Conservation (phyloP, 1,140 invertebrate species). For the Cotesia vestalis region DNA sequence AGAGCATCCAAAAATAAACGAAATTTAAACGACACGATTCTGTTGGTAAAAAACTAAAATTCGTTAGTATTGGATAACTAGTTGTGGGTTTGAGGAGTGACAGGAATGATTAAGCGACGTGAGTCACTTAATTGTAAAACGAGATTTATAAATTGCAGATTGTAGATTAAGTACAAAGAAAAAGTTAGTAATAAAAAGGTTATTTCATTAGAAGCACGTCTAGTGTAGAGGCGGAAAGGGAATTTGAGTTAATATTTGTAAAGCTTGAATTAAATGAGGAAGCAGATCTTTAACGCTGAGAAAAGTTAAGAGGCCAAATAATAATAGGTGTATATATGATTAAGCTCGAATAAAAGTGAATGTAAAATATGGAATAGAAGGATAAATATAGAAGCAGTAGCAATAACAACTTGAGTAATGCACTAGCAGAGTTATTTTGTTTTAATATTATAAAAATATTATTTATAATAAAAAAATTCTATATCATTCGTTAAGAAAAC, state of each 20-base stretch:
- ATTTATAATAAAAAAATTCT: background rate
- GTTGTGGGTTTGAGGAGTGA: slow-evolving; percentile 27
- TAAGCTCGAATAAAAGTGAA: background rate
- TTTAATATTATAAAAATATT: no score
- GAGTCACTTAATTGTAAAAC: slow-evolving; percentile 4
- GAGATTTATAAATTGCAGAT: no score
- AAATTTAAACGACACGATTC: slow-evolving; percentile 25
- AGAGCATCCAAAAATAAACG: slow-evolving; percentile 20
- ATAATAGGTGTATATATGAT: no score
- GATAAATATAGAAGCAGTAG: background rate
- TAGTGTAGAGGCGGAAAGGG: background rate
- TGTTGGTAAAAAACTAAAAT: slow-evolving; percentile 3
- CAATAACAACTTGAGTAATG: background rate
- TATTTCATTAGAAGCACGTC: background rate
- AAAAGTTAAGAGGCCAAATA: background rate
- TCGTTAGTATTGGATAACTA: slow-evolving; percentile 62
- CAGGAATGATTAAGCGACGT: slow-evolving; percentile 31
- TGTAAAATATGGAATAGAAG: slow-evolving; percentile 3
- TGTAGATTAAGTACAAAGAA: no score
- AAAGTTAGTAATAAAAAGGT: no score
- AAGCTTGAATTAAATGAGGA: background rate
- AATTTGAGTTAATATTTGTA: slow-evolving; percentile 7
- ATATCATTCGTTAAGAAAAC: slow-evolving; percentile 11
- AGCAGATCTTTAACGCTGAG: slow-evolving; percentile 6
- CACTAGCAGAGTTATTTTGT: no score